Evolutionary conservation across 2,888 invertebrate genomes (phyloP).

Genomic region (Pyralis farinalis): DNA sequence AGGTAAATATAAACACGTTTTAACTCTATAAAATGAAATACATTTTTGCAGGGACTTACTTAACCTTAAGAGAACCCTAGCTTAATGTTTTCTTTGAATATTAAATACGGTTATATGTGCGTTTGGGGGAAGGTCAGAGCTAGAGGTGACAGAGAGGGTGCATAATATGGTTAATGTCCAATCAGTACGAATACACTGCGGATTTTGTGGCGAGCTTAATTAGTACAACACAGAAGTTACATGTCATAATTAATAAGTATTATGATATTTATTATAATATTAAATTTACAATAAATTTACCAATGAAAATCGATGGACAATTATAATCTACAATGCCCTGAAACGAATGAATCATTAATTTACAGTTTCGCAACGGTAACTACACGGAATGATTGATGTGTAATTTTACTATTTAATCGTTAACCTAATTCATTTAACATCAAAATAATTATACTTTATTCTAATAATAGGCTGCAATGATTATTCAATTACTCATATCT

Average conservation of each 20-base stretch:
- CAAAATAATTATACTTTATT: background rate
- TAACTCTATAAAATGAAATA: slow-evolving; percentile 67
- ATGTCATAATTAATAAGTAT: background rate
- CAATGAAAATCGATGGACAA: no score
- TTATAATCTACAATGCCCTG: no score
- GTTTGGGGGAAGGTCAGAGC: slow-evolving; percentile 27
- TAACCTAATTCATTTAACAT: background rate
- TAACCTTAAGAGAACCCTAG: slow-evolving; percentile 47
- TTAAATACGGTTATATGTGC: slow-evolving; percentile 16
- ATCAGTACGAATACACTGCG: slow-evolving; percentile 1
- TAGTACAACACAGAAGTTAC: slow-evolving; percentile 5
- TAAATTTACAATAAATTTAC: background rate
- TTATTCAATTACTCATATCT: no score
- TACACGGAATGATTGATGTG: background rate
- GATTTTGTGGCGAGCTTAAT: background rate
- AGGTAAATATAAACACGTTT: slow-evolving; percentile 15
- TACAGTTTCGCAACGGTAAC: background rate
- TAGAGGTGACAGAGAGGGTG: slow-evolving; percentile 38
- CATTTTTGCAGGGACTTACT: slow-evolving; percentile 58
- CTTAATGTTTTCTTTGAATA: slow-evolving; percentile 61
- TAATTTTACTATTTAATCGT: background rate
- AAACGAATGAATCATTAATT: background rate
- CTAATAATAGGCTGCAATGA: slow-evolving; percentile 15
- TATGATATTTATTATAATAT: background rate
- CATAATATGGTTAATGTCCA: slow-evolving; percentile 12